These are phyloP conservation scores for Cryptus armator DNA, from an alignment of 2,888 invertebrate genomes.

Conservation along the genomic window DNA sequence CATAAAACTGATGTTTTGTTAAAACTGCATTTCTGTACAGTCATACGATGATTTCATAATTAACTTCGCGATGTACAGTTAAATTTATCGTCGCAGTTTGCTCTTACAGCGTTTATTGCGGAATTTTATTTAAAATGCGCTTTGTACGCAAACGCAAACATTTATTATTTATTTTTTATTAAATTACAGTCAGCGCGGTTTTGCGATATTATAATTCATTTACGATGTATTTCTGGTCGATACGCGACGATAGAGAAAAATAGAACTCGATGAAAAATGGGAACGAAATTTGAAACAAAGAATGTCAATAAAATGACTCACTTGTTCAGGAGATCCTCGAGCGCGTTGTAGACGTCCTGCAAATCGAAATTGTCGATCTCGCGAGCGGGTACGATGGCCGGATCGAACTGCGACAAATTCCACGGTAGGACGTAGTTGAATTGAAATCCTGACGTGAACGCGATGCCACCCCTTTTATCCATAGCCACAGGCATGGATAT, in stretches of 20 bases:
- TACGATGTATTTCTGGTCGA: too few species aligned
- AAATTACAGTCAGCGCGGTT: too few species aligned
- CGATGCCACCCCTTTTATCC: slow-evolving; percentile 79
- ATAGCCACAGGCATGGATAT: slow-evolving; percentile 79
- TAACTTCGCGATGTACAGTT: too few species aligned
- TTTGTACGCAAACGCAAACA: too few species aligned
- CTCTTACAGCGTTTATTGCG: too few species aligned
- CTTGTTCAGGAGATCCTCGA: slow-evolving; percentile 80
- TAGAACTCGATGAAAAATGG: not conserved
- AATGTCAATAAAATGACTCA: slow-evolving; percentile 72
- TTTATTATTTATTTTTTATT: too few species aligned
- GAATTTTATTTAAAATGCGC: too few species aligned
- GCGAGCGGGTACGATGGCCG: slow-evolving; percentile 77
- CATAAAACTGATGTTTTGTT: too few species aligned
- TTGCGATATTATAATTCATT: too few species aligned
- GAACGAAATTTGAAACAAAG: not conserved
- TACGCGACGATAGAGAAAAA: not conserved
- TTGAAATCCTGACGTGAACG: slow-evolving; percentile 80
- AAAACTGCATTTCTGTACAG: too few species aligned
- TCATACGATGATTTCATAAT: too few species aligned
- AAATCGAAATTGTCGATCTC: slow-evolving; percentile 77
- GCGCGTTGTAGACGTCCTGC: slow-evolving; percentile 77
- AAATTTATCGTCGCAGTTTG: too few species aligned
- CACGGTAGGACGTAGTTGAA: slow-evolving; percentile 82
- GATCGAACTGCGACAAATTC: slow-evolving; percentile 81